Evolutionary conservation across 1,140 invertebrate species (phyloP).

Genomic region (Vanessa tameamea): DNA sequence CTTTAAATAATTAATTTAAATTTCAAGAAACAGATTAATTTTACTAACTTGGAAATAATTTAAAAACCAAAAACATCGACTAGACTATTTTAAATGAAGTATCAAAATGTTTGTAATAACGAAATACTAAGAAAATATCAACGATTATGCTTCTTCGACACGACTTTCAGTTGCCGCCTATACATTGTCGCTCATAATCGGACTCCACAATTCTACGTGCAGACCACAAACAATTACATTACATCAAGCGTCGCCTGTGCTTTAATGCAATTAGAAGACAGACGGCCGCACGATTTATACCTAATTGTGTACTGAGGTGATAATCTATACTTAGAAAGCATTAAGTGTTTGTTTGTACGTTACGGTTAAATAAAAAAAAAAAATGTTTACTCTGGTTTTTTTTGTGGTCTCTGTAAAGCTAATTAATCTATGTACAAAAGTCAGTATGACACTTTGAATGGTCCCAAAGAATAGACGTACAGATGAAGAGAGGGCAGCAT

Average conservation of each 20-base stretch:
- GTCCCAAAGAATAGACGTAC: too few relatives aligned
- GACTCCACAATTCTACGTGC: conserved; percentile 25
- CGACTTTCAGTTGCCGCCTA: background rate
- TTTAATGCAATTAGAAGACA: conserved; percentile 56
- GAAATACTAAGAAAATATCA: background rate
- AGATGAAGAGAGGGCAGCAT: too few relatives aligned
- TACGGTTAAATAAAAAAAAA: background rate
- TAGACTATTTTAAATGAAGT: too few relatives aligned
- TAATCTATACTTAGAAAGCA: conserved; percentile 3
- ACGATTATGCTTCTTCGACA: background rate
- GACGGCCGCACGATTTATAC: conserved; percentile 48
- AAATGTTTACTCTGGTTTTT: background rate
- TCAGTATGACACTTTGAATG: too few relatives aligned
- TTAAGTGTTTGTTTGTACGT: conserved; percentile 8
- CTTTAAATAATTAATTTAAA: too few relatives aligned
- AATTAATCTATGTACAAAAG: too few relatives aligned
- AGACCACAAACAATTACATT: conserved; percentile 60
- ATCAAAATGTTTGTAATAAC: too few relatives aligned
- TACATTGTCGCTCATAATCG: conserved; percentile 17
- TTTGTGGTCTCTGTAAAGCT: background rate
- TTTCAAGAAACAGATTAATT: too few relatives aligned
- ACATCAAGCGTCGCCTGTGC: conserved; percentile 50
- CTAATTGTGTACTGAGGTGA: conserved; percentile 41
- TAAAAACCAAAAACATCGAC: too few relatives aligned
- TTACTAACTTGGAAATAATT: too few relatives aligned